Evolutionary conservation across 2,888 invertebrate genomes (phyloP).

Genomic region (Drosophila anomelani): DNA sequence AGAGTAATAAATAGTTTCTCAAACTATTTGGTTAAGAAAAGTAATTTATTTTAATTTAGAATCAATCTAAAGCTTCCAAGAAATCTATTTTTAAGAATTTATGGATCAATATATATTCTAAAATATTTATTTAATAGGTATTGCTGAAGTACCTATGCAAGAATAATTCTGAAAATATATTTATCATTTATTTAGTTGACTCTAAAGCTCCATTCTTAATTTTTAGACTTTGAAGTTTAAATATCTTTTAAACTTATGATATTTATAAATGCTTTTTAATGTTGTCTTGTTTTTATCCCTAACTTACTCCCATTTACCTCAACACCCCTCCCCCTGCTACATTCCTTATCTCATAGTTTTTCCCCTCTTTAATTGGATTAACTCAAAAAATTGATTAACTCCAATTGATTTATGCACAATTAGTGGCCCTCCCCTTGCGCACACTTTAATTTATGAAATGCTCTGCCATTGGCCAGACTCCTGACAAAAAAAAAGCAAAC

Average conservation of each 20-base stretch:
- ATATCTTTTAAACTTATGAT: too few relatives aligned
- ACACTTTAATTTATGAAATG: conserved; percentile 23
- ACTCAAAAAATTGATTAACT: neutral
- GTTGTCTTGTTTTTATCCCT: too few relatives aligned
- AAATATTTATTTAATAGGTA: neutral
- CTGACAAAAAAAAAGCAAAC: conserved; percentile 15
- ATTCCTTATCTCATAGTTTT: neutral
- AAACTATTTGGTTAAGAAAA: neutral
- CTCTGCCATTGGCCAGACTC: conserved; percentile 53
- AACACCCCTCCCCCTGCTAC: neutral
- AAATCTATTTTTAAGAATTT: neutral
- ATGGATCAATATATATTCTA: neutral
- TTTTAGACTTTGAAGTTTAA: neutral
- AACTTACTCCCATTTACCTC: neutral
- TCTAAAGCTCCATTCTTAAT: neutral
- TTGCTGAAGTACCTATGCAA: neutral
- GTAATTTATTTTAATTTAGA: neutral
- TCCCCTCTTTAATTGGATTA: conserved; percentile 6
- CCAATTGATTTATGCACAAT: conserved; percentile 18
- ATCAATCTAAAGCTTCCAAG: neutral
- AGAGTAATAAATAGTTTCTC: neutral
- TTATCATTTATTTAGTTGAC: neutral
- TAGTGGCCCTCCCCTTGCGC: neutral
- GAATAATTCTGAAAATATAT: neutral
- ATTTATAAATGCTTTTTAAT: too few relatives aligned